These are phyloP conservation scores for Bembecia ichneumoniformis DNA, from an alignment of 2,888 invertebrate species.

Conservation along the genomic window DNA sequence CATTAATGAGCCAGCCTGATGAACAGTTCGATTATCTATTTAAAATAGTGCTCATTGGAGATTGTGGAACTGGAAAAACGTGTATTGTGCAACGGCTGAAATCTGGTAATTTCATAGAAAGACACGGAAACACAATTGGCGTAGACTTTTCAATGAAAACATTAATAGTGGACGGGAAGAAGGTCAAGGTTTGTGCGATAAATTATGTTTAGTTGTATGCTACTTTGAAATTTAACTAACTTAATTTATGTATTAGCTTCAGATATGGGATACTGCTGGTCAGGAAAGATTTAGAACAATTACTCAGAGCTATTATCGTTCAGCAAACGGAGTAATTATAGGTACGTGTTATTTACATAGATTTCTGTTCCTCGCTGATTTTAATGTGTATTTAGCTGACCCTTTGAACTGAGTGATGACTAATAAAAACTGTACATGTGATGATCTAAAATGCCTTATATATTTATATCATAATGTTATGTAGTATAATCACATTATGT, in stretches of 20 bases:
- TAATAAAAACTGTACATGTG: too few relatives aligned
- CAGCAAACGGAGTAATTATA: constrained; percentile 96
- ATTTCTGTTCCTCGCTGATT: background rate
- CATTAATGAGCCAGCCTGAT: constrained; percentile 82
- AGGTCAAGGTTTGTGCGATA: constrained; percentile 83
- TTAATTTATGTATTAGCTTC: constrained; percentile 73
- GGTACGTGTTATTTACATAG: constrained; percentile 54
- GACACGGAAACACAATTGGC: constrained; percentile 96
- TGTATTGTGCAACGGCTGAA: constrained; percentile 96
- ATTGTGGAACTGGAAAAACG: constrained; percentile 92
- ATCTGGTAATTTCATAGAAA: constrained; percentile 94
- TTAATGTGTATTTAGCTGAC: background rate
- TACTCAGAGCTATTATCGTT: constrained; percentile 97
- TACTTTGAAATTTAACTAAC: constrained; percentile 3
- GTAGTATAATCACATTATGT: too few relatives aligned
- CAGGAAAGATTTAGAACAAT: constrained; percentile 97
- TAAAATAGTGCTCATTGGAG: constrained; percentile 94
- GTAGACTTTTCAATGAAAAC: constrained; percentile 99
- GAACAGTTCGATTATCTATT: constrained; percentile 94
- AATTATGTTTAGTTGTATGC: constrained; percentile 13
- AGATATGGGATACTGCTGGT: constrained; percentile 98
- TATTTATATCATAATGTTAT: too few relatives aligned
- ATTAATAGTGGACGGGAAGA: constrained; percentile 91
- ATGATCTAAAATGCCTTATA: too few relatives aligned
- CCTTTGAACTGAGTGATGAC: too few relatives aligned